phyloP scores from a whole-genome alignment of 1,140 invertebrate genomes.

The Eupristina koningsbergeri region DNA sequence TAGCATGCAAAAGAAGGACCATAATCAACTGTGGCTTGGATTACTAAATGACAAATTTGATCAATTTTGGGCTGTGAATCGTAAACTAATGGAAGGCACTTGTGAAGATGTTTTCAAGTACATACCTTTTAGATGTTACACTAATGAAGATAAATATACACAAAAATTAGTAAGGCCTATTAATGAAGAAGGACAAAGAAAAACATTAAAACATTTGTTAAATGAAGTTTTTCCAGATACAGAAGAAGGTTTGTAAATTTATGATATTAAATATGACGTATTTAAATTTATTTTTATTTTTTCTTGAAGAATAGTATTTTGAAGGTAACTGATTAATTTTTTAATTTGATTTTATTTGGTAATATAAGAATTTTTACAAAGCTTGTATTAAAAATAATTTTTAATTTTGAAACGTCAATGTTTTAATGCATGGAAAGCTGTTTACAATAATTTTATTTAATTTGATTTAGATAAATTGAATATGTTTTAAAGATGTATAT shows the following conservation, averaged over 20 bases:
- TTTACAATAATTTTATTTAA: too few relatives aligned
- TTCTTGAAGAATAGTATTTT: too few relatives aligned
- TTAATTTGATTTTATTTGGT: too few relatives aligned
- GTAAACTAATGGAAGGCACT: conserved; percentile 91
- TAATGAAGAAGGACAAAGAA: conserved; percentile 81
- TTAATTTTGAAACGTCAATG: too few relatives aligned
- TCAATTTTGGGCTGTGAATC: conserved; percentile 98
- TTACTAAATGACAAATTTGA: conserved; percentile 98
- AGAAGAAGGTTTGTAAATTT: conserved; percentile 67
- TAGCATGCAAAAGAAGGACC: conserved; percentile 97
- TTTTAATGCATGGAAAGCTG: too few relatives aligned
- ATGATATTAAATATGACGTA: neutral
- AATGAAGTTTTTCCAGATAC: conserved; percentile 80
- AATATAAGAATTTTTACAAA: too few relatives aligned
- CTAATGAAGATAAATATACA: conserved; percentile 81
- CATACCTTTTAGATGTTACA: conserved; percentile 93
- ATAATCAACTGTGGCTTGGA: conserved; percentile 96
- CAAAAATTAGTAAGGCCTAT: conserved; percentile 86
- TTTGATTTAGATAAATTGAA: too few relatives aligned
- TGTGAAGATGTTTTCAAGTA: conserved; percentile 88
- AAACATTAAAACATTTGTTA: conserved; percentile 82
- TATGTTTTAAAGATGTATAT: too few relatives aligned
- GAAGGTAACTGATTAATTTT: too few relatives aligned
- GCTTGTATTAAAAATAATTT: too few relatives aligned
- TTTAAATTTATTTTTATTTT: too few relatives aligned